Conservation (phyloP, 2,888 invertebrate species). For the Drosophila formosana region DNA sequence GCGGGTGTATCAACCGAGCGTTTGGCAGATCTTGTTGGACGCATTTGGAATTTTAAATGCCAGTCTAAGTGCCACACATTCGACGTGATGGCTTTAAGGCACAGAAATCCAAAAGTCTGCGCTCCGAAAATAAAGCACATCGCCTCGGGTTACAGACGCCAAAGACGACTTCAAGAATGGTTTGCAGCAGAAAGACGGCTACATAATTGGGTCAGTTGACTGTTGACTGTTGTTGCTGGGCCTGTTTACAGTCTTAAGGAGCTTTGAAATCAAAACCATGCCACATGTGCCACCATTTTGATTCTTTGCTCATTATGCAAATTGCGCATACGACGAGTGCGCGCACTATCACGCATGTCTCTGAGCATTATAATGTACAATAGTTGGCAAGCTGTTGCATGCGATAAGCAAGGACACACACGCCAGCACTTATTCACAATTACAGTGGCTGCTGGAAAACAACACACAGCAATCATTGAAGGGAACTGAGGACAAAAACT, state of each 20-base stretch:
- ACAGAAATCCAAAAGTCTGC: slow-evolving; percentile 37
- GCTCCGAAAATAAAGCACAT: slow-evolving; percentile 36
- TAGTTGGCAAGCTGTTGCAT: slow-evolving; percentile 69
- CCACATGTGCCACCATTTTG: slow-evolving; percentile 44
- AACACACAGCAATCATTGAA: neutral
- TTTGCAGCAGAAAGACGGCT: slow-evolving; percentile 31
- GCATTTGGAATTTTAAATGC: slow-evolving; percentile 60
- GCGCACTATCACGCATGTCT: slow-evolving; percentile 39
- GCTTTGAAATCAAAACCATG: slow-evolving; percentile 46
- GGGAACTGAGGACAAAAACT: neutral
- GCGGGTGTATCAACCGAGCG: slow-evolving; percentile 26
- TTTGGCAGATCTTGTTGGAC: slow-evolving; percentile 36
- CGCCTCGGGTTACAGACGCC: slow-evolving; percentile 69
- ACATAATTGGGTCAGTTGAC: slow-evolving; percentile 65
- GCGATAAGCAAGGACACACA: slow-evolving; percentile 27
- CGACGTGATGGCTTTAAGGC: slow-evolving; percentile 65
- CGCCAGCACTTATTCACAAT: slow-evolving; percentile 3
- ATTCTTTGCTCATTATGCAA: slow-evolving; percentile 72
- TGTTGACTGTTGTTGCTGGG: slow-evolving; percentile 17
- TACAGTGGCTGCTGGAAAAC: slow-evolving; percentile 11
- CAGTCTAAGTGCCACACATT: slow-evolving; percentile 48
- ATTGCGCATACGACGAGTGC: slow-evolving; percentile 68
- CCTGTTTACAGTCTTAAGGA: slow-evolving; percentile 21
- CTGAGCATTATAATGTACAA: slow-evolving; percentile 31
- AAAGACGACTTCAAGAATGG: slow-evolving; percentile 32